Evolutionary conservation across 2,113 vertebrate species (phyloP).

Genomic region (Protobothrops flavoviridis): DNA sequence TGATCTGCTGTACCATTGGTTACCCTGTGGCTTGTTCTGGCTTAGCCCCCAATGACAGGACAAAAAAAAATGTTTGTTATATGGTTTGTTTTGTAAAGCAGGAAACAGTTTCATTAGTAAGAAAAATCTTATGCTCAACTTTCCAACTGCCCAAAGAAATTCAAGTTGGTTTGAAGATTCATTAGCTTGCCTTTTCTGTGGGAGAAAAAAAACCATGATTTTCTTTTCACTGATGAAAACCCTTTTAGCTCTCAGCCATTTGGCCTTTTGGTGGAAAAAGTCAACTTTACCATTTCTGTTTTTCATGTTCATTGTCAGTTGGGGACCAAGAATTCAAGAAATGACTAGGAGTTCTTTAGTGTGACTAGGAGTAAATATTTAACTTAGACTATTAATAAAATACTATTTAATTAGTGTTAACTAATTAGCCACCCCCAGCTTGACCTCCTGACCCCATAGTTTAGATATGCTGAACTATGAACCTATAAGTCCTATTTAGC

Average conservation of each 20-base stretch:
- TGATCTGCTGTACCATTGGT: not conserved
- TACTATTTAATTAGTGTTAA: not conserved
- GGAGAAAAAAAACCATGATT: too few species aligned
- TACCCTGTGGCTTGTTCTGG: not conserved
- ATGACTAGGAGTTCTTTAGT: not conserved
- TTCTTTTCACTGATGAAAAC: not conserved
- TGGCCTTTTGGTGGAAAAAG: too few species aligned
- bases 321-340: not conserved
- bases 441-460: not conserved
- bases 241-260: not conserved
- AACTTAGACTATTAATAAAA: not conserved
- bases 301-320: not conserved
- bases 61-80: not conserved
- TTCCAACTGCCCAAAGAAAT: not conserved
- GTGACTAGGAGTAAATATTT: not conserved
- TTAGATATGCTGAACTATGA: not conserved
- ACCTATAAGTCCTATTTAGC: not conserved
- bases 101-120: not conserved
- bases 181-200: not conserved
- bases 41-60: not conserved
- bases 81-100: fast-evolving
- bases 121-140: not conserved
- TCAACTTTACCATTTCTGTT: not conserved
- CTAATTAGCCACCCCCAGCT: not conserved
- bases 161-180: not conserved